A percentile compares a stretch with the other conserved stretches of the same genome.
Evolutionary conservation across 1,140 invertebrate genomes (phyloP).

Genomic region (Drosophila pachea): DNA sequence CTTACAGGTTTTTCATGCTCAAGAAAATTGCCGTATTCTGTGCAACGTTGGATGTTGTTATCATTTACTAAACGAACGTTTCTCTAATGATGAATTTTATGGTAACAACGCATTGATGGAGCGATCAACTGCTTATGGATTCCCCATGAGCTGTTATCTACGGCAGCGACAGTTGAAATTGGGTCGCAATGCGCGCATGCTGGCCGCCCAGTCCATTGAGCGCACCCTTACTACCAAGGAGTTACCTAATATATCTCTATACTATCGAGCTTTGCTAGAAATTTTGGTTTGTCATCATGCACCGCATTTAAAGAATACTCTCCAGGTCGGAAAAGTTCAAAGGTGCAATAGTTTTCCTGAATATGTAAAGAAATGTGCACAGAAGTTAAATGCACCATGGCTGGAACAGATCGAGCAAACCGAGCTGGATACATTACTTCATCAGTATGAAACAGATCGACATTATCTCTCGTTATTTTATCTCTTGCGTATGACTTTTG

Average conservation of each 20-base stretch:
- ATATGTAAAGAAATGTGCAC: conserved; percentile 83
- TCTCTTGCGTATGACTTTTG: conserved; percentile 87
- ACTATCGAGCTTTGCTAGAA: conserved; percentile 88
- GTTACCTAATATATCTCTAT: conserved; percentile 82
- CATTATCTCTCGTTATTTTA: conserved; percentile 89
- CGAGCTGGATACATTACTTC: conserved; percentile 80
- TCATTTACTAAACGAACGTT: conserved; percentile 87
- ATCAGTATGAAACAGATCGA: conserved; percentile 79
- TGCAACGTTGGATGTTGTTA: conserved; percentile 95
- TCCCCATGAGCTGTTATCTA: conserved; percentile 85
- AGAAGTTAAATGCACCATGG: conserved; percentile 54
- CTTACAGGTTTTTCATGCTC: conserved; percentile 85
- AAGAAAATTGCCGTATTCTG: conserved; percentile 81
- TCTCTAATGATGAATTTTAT: conserved; percentile 70
- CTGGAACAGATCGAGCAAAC: conserved; percentile 48
- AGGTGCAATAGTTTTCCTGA: conserved; percentile 82
- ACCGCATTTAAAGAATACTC: conserved; percentile 52
- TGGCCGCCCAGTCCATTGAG: conserved; percentile 88
- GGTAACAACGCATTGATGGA: conserved; percentile 61
- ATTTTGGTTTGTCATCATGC: conserved; percentile 80
- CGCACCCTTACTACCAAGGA: conserved; percentile 82
- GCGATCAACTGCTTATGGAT: conserved; percentile 79
- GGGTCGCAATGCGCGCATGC: conserved; percentile 90
- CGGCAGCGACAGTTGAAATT: conserved; percentile 80
- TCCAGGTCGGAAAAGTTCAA: conserved; percentile 74